Evolutionary conservation across 1,140 invertebrate genomes (phyloP).

Genomic region (Cyclargus thomasi): DNA sequence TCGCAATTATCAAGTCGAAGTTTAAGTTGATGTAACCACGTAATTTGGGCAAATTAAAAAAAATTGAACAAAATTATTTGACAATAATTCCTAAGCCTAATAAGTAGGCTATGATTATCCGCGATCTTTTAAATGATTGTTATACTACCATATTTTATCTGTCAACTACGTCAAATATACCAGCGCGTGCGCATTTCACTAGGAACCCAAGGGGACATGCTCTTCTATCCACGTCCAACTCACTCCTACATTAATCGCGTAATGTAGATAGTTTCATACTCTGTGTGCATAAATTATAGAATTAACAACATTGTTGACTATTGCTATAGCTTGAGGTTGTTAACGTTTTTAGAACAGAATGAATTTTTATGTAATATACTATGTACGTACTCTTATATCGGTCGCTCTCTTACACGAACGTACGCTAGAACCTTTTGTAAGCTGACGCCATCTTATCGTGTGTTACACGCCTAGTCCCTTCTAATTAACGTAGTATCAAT

Average conservation of each 20-base stretch:
- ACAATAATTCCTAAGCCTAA: neutral
- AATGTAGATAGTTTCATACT: constrained; percentile 52
- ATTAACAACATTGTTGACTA: constrained; percentile 74
- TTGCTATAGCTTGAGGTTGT: constrained; percentile 75
- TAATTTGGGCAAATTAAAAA: neutral
- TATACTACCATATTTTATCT: neutral
- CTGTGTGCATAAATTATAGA: constrained; percentile 69
- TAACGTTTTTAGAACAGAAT: constrained; percentile 72
- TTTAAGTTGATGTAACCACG: neutral
- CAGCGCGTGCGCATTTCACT: neutral
- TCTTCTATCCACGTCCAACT: constrained; percentile 13
- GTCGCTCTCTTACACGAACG: constrained; percentile 63
- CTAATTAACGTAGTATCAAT: constrained; percentile 74
- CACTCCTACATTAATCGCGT: constrained; percentile 35
- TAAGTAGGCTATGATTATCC: neutral
- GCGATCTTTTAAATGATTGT: too few species aligned
- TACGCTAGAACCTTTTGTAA: constrained; percentile 72
- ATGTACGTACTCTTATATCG: constrained; percentile 61
- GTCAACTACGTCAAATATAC: neutral
- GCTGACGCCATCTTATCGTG: constrained; percentile 67
- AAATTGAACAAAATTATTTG: too few species aligned
- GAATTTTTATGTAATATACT: constrained; percentile 71
- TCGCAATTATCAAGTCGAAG: neutral
- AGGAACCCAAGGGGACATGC: neutral
- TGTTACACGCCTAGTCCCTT: constrained; percentile 69